Evolutionary conservation across 2,797 vertebrate genomes (phyloP), one percentile per base, ranked within the genome.

Genomic region (Bothrops alternatus): DNA sequence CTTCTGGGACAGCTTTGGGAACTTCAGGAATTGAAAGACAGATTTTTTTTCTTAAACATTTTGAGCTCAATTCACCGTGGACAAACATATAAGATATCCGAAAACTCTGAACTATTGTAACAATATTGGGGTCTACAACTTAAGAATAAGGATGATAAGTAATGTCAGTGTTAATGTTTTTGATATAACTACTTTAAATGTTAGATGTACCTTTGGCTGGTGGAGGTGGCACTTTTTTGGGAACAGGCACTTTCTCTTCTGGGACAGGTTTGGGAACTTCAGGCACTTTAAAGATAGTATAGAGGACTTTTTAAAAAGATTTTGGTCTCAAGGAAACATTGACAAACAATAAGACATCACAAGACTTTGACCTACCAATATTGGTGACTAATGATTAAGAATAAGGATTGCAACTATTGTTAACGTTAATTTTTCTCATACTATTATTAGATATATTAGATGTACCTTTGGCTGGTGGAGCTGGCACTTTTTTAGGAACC

Each of bases 391-490:
- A 23, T 23, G 20, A 18, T 78, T 82, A 82, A 25, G 73, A 82
- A 47, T 82, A 82, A 42, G 20, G 37, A 47, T 25, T 25, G 23
- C 37, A 47, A 82, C 37, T 23, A 42, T 4, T 42, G 37, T 47
- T 37, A 82, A 78, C 8, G 3, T 37, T n/a, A 26, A 37, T 78
- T 20, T 78, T 42, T 42, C 20, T 78, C 32, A 73, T 78, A 10
- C 18, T 42, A 94, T 58, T 88, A 61, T 82, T 47, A 82, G 7
- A 47, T 10, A 47, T 28, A 95, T 73, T 92, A 58, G 7, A 69
- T 92, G 58, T 97, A 97, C 97, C 97, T 98, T 97, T 97, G 73
- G 73, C 37, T 82, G 37, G 20, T 82, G 73, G 73, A 47, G 37
- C 3, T 82, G 37, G 37, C 8, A 82, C 73, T 42, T 82, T 82